Percentiles rank a stretch among this genome's conserved stretches.
Evolutionary conservation across 2,888 invertebrate species (phyloP).

Genomic region (Drepana falcataria): DNA sequence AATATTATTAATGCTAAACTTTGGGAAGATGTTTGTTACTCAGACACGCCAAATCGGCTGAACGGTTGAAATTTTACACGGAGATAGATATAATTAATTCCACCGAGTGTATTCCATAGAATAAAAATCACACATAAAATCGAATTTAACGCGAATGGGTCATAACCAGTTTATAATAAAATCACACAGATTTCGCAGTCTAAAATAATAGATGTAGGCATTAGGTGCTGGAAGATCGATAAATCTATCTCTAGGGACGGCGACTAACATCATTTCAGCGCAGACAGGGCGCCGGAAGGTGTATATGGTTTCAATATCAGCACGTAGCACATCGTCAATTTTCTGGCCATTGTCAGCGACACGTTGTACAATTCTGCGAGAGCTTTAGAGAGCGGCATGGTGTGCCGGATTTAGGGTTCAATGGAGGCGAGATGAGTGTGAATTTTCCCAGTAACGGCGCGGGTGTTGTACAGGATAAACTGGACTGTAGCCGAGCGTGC

Average conservation of each 20-base stretch:
- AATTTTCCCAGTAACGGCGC: constrained; percentile 43
- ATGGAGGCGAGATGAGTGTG: constrained; percentile 55
- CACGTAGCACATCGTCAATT: constrained; percentile 36
- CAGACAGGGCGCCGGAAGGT: constrained; percentile 56
- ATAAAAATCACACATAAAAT: too few relatives aligned
- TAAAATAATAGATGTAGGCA: constrained; percentile 3
- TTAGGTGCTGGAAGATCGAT: constrained; percentile 28
- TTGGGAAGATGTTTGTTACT: too few relatives aligned
- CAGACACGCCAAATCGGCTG: too few relatives aligned
- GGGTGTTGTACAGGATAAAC: constrained; percentile 40
- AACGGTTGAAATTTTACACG: too few relatives aligned
- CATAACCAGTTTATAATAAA: too few relatives aligned
- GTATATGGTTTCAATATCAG: constrained; percentile 52
- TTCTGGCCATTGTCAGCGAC: constrained; percentile 34
- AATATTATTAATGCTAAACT: too few relatives aligned
- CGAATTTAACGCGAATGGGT: too few relatives aligned
- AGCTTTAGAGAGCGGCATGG: constrained; percentile 30
- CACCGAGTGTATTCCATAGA: too few relatives aligned
- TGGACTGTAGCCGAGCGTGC: constrained; percentile 63
- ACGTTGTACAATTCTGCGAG: constrained; percentile 51
- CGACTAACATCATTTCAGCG: constrained; percentile 54
- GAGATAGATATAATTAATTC: too few relatives aligned
- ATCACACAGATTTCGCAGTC: constrained; percentile 6
- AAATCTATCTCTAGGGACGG: constrained; percentile 35
- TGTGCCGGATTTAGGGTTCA: constrained; percentile 42